phyloP scores from a whole-genome alignment of 2,888 invertebrate genomes.

The Drosophila formosana region DNA sequence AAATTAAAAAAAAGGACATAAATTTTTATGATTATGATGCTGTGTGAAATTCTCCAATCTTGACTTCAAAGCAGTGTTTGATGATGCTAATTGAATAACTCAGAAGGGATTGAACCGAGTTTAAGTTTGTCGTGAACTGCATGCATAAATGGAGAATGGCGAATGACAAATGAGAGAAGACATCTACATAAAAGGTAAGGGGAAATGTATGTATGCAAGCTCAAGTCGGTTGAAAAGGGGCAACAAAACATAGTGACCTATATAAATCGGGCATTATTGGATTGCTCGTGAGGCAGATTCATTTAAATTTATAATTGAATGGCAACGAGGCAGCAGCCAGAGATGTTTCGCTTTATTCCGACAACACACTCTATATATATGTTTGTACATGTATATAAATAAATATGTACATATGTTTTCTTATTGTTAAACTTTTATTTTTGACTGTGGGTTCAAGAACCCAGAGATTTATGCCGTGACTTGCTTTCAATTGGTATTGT shows the following conservation, averaged over 20 bases:
- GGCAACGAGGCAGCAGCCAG: slow-evolving; percentile 6
- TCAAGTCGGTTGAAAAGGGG: slow-evolving; percentile 11
- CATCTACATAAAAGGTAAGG: slow-evolving; percentile 39
- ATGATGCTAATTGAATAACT: slow-evolving; percentile 5
- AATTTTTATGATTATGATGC: not conserved
- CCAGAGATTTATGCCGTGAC: slow-evolving; percentile 42
- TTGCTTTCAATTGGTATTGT: slow-evolving; percentile 51
- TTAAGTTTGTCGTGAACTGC: slow-evolving; percentile 19
- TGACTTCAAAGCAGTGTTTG: not conserved
- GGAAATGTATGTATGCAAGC: slow-evolving; percentile 36
- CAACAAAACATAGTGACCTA: slow-evolving; percentile 62
- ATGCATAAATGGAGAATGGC: slow-evolving; percentile 36
- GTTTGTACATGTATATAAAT: slow-evolving; percentile 4
- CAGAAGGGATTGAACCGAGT: not conserved
- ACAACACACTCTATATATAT: not conserved
- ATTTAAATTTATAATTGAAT: slow-evolving; percentile 69
- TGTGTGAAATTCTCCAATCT: not conserved
- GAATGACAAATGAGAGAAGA: slow-evolving; percentile 27
- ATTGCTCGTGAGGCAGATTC: slow-evolving; percentile 21
- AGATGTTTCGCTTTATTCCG: slow-evolving; percentile 16
- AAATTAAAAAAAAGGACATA: no score
- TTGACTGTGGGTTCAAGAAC: slow-evolving; percentile 54
- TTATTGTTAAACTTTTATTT: slow-evolving; percentile 4
- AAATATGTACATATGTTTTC: not conserved
- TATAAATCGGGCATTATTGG: slow-evolving; percentile 37